Conservation (phyloP, 2,113 vertebrate genomes). For the Mustelus asterias region DNA sequence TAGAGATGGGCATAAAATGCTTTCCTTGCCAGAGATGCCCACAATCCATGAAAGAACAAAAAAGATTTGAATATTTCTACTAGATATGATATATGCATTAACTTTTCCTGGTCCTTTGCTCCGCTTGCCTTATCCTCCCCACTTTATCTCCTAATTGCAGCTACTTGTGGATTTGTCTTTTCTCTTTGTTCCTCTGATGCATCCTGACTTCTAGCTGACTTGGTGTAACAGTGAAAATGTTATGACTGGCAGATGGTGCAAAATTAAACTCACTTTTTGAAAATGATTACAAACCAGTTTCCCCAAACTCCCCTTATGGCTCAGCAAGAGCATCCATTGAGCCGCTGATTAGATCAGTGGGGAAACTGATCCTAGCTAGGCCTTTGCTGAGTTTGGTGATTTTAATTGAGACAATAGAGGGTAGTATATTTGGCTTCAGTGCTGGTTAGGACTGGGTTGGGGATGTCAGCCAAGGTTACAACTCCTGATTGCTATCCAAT, state of each 20-base stretch:
- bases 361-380: not conserved
- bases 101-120: not conserved
- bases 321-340: not conserved
- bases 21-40: too few relatives aligned
- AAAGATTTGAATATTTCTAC: not conserved
- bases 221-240: not conserved
- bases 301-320: not conserved
- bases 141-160: not conserved
- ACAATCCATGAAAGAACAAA: too few relatives aligned
- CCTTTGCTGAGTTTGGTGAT: slow-evolving; percentile 5
- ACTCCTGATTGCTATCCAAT: slow-evolving; percentile 8
- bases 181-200: not conserved
- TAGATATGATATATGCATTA: not conserved
- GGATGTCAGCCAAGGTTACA: slow-evolving; percentile 14
- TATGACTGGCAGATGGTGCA: slow-evolving; percentile 8
- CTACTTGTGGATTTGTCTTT: not conserved
- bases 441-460: not conserved
- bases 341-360: not conserved
- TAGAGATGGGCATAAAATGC: too few relatives aligned
- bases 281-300: not conserved
- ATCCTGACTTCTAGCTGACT: not conserved
- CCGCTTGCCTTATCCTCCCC: not conserved
- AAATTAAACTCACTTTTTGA: slow-evolving; percentile 23
- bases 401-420: slow-evolving; percentile 1
- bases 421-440: not conserved